Evolutionary conservation across 2,113 vertebrate genomes (phyloP).

Genomic region (Acrocephalus kingi): DNA sequence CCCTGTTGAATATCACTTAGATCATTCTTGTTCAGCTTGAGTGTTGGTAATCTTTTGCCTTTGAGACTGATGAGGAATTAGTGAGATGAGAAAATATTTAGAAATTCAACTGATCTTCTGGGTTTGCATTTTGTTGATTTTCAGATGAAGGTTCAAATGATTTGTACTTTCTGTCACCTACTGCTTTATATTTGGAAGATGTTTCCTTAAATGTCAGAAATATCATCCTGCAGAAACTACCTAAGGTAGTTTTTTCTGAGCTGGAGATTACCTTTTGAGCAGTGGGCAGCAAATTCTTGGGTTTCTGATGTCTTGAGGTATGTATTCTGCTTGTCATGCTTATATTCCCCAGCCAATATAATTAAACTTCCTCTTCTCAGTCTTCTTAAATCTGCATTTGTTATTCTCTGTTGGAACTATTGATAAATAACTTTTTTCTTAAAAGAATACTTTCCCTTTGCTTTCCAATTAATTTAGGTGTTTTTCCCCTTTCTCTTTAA

Average conservation of each 20-base stretch:
- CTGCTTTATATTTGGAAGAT: neutral
- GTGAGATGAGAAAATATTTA: neutral
- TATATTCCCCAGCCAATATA: neutral
- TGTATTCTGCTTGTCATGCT: neutral
- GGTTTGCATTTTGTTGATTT: neutral
- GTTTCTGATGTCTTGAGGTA: neutral
- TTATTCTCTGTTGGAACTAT: neutral
- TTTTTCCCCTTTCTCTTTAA: neutral
- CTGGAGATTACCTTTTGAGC: neutral
- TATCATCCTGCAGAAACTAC: neutral
- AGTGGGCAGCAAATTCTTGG: neutral
- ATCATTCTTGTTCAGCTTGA: constrained; percentile 19
- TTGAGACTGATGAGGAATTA: neutral
- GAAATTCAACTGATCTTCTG: neutral
- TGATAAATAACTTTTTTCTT: neutral
- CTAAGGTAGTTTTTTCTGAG: neutral
- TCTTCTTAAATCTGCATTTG: neutral
- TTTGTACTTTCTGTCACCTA: neutral
- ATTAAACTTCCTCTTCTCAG: neutral
- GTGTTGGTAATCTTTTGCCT: neutral
- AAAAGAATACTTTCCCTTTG: neutral
- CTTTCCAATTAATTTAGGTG: neutral
- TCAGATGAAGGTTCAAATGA: neutral
- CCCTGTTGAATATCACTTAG: neutral
- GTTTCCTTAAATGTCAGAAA: neutral